A percentile compares a stretch with the other conserved stretches of the same genome.
These are phyloP conservation scores for Neotoma lepida DNA, from an alignment of 2,113 vertebrate genomes.

Conservation along the genomic window DNA sequence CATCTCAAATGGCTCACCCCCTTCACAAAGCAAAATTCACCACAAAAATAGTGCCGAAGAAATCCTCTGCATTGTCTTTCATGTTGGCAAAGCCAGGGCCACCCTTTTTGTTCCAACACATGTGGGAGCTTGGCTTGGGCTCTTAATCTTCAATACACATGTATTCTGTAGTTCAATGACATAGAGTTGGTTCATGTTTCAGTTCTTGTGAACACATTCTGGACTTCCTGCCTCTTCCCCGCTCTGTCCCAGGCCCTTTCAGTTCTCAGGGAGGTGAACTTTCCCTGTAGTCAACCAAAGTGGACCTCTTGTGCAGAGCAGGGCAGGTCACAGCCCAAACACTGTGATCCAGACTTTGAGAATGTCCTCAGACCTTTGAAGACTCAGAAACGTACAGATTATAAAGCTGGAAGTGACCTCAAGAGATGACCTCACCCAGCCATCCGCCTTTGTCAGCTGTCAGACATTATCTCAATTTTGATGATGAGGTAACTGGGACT, in stretches of 20 bases:
- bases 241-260: not conserved
- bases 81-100: not conserved
- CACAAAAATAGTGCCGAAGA: not conserved
- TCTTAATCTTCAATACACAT: not conserved
- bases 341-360: not conserved
- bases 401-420: conserved; percentile 38
- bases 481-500: conserved; percentile 61
- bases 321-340: not conserved
- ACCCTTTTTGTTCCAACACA: not conserved
- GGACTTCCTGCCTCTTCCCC: not conserved
- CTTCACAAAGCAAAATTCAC: not conserved
- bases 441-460: conserved; percentile 50
- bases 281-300: not conserved
- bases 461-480: conserved; percentile 72
- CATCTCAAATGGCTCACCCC: not conserved
- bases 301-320: not conserved
- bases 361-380: not conserved
- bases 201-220: not conserved
- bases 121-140: not conserved
- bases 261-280: not conserved
- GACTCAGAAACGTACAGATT: not conserved
- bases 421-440: conserved; percentile 53
- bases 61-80: not conserved
- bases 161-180: not conserved
- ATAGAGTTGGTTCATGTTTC: not conserved